These are phyloP conservation scores for Gorsachius magnificus DNA, from an alignment of 2,797 vertebrate genomes.

Conservation along the genomic window DNA sequence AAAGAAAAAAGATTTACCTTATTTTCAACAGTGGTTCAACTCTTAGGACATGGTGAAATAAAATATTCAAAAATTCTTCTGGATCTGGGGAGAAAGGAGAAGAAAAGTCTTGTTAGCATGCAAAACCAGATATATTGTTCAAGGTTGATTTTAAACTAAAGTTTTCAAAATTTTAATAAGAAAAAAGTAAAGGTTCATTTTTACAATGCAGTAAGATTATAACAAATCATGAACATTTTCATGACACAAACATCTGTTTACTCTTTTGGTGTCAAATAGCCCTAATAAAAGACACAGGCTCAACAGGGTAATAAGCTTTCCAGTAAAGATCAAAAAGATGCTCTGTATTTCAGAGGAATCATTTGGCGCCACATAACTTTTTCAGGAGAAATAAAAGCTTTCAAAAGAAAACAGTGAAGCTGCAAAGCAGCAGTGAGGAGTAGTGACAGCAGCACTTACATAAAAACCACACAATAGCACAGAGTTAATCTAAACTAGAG, in stretches of 20 bases:
- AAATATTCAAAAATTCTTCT: conserved; percentile 97
- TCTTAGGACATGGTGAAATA: conserved; percentile 97
- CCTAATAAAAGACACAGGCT: not conserved
- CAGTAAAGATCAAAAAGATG: not conserved
- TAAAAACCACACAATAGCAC: not conserved
- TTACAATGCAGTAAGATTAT: not conserved
- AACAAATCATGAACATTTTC: not conserved
- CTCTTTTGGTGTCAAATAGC: not conserved
- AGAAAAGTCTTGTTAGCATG: not conserved
- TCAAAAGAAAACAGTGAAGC: not conserved
- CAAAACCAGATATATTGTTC: not conserved
- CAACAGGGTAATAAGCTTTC: not conserved
- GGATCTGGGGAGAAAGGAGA: conserved; percentile 80
- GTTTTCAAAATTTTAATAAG: not conserved
- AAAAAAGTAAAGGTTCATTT: not conserved
- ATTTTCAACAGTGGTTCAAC: conserved; percentile 96
- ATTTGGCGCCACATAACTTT: not conserved
- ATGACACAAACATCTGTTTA: not conserved
- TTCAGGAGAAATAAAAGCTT: not conserved
- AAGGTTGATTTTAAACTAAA: not conserved
- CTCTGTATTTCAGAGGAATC: not conserved
- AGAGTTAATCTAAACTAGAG: not conserved
- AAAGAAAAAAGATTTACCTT: conserved; percentile 79
- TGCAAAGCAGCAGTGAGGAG: not conserved
- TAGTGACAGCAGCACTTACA: not conserved